Evolutionary conservation across 2,888 invertebrate genomes (phyloP), one percentile per base, ranked within the genome.

Genomic region (Brachylomia viminalis): DNA sequence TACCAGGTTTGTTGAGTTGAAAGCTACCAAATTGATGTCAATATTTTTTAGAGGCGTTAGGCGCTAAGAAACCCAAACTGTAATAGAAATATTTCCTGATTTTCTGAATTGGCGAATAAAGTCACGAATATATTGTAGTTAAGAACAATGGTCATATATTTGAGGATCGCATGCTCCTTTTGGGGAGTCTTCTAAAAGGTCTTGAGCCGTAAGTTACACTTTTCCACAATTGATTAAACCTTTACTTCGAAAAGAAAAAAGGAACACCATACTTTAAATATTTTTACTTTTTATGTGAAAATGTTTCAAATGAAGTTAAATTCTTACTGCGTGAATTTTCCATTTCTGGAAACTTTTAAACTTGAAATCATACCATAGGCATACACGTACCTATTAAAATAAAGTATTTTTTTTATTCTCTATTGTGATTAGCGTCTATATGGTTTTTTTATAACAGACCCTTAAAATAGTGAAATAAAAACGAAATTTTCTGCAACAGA

Each of bases 131-230:
- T 67, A 77, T 52, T 47, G 30, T 27, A 38, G 47, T 54, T 82
- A 38, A 38, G 45, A 58, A 82, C 47, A 66, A 66, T 62, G n/a
- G 10, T 27, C 78, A 42, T 80, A 77, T 42, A 77, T 78, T 78
- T 83, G 45, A 56, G 33, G 11, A 23, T 49, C 8, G 30, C 20
- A 64, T 71, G 73, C 56, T 71, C 47, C 47, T 71, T 64, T 38
- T 52, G 49, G 69, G 66, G 42, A 59, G 61, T 52, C 3, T 5
- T 7, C 58, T 75, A 47, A 84, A 75, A 65, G 56, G 80, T 64
- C 54, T 69, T 23, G 5, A 27, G 65, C 66, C 62, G 45, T 84
- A 82, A 75, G 15, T 84, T 70, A 80, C 72, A 84, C 23, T 84
- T 75, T 56, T 33, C 68, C 61, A 70, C 80, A 70, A 52, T 66